These are phyloP conservation scores for Panopea generosa DNA, from an alignment of 2,888 invertebrate species.

Conservation along the genomic window DNA sequence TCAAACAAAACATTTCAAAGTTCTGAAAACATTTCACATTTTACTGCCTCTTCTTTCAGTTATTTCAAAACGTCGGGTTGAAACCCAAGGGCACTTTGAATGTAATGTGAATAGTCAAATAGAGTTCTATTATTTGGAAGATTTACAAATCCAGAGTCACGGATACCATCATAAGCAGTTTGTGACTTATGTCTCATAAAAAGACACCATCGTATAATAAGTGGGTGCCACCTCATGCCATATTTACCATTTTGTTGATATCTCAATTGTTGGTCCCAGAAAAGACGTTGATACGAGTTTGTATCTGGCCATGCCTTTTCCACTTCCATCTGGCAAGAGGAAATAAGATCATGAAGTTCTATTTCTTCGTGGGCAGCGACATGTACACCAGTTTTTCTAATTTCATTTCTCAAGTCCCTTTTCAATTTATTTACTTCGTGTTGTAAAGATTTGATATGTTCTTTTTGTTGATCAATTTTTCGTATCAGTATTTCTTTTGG, in stretches of 20 bases:
- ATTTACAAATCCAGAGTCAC: slow-evolving; percentile 31
- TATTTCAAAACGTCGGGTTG: slow-evolving; percentile 30
- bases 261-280: slow-evolving; percentile 17
- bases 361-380: slow-evolving; percentile 3
- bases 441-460: slow-evolving; percentile 30
- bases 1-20: slow-evolving; percentile 36
- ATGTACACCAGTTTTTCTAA: slow-evolving; percentile 5
- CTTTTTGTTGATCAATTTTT: slow-evolving; percentile 33
- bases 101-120: slow-evolving; percentile 53
- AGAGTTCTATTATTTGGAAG: slow-evolving; percentile 49
- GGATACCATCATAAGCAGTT: slow-evolving; percentile 31
- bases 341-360: slow-evolving; percentile 30
- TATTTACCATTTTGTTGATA: background rate
- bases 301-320: slow-evolving; percentile 15
- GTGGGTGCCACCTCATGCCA: slow-evolving; percentile 48
- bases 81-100: slow-evolving; percentile 34
- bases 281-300: slow-evolving; percentile 9
- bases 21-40: slow-evolving; percentile 19
- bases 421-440: slow-evolving; percentile 10
- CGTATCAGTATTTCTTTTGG: slow-evolving; percentile 3
- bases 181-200: slow-evolving; percentile 27
- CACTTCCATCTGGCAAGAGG: slow-evolving; percentile 2
- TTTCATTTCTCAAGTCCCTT: slow-evolving; percentile 9
- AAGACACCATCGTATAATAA: slow-evolving; percentile 42
- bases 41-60: slow-evolving; percentile 37